Evolutionary conservation across 1,140 invertebrate species (phyloP).

Genomic region (Drosophila murphyi): DNA sequence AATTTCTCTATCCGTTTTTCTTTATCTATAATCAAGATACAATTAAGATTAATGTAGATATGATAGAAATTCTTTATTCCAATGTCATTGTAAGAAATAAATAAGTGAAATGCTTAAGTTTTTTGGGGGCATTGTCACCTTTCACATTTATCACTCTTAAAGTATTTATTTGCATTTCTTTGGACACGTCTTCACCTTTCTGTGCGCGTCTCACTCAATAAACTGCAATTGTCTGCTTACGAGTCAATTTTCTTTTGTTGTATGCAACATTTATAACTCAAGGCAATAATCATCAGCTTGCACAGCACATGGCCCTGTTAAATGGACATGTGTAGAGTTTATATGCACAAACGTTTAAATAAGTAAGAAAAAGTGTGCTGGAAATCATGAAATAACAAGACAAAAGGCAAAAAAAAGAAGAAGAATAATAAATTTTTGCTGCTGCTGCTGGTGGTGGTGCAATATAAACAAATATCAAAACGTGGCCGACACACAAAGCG

Average conservation of each 20-base stretch:
- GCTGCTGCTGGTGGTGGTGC: slow-evolving; percentile 35
- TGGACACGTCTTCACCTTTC: slow-evolving; percentile 6
- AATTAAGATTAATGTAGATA: too few relatives aligned
- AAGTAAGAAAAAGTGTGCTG: background rate
- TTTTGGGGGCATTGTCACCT: too few relatives aligned
- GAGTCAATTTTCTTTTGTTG: slow-evolving; percentile 35
- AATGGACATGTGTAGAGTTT: background rate
- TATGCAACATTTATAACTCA: slow-evolving; percentile 32
- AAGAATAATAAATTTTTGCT: slow-evolving; percentile 28
- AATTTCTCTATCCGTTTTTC: slow-evolving; percentile 10
- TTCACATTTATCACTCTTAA: background rate
- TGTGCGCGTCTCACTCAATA: slow-evolving; percentile 10
- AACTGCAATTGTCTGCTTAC: slow-evolving; percentile 23
- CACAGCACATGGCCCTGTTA: slow-evolving; percentile 39
- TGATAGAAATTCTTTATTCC: background rate
- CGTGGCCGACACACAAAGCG: slow-evolving; percentile 39
- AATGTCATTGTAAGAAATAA: background rate
- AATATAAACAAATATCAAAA: slow-evolving; percentile 78
- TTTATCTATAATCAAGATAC: too few relatives aligned
- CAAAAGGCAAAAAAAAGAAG: background rate
- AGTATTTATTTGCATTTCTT: background rate
- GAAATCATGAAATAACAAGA: slow-evolving; percentile 45
- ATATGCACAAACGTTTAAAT: slow-evolving; percentile 7
- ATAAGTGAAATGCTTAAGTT: background rate
- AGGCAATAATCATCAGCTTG: slow-evolving; percentile 70